phyloP scores from a whole-genome alignment of 2,797 vertebrate genomes.

The Apodemus agrarius region DNA sequence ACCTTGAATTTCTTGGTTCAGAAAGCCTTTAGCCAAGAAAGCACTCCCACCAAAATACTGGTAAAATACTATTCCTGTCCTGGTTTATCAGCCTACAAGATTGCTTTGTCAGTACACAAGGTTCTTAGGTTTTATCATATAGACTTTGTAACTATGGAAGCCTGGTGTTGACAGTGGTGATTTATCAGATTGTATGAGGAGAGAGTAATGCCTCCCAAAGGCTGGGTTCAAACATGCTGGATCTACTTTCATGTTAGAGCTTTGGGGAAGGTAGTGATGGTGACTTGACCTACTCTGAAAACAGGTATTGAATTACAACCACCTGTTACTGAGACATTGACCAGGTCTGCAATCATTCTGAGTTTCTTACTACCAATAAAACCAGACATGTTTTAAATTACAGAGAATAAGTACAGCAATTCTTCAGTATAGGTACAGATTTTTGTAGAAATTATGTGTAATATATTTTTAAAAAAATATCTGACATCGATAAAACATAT shows the following conservation, averaged over 20 bases:
- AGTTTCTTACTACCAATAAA: constrained; percentile 47
- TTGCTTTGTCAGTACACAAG: not conserved
- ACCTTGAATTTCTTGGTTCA: not conserved
- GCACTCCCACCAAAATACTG: not conserved
- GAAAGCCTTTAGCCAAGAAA: constrained; percentile 32
- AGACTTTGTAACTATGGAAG: not conserved
- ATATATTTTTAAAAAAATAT: not conserved
- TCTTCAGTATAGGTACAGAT: not conserved
- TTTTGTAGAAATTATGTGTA: constrained; percentile 12
- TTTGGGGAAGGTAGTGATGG: not conserved
- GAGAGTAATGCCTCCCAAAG: not conserved
- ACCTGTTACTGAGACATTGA: not conserved
- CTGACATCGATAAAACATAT: not conserved
- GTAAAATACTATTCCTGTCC: not conserved
- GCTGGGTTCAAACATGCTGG: not conserved
- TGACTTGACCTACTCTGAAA: not conserved
- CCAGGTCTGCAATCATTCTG: not conserved
- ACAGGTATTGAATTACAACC: not conserved
- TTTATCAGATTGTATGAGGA: not conserved
- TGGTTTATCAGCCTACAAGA: not conserved
- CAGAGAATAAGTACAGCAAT: not conserved
- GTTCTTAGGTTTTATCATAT: not conserved
- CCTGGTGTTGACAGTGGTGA: not conserved
- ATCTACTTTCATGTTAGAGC: not conserved
- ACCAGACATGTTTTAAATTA: not conserved